Evolutionary conservation across 2,797 vertebrate genomes (phyloP).

Genomic region (Enteromius thamalakanensis): DNA sequence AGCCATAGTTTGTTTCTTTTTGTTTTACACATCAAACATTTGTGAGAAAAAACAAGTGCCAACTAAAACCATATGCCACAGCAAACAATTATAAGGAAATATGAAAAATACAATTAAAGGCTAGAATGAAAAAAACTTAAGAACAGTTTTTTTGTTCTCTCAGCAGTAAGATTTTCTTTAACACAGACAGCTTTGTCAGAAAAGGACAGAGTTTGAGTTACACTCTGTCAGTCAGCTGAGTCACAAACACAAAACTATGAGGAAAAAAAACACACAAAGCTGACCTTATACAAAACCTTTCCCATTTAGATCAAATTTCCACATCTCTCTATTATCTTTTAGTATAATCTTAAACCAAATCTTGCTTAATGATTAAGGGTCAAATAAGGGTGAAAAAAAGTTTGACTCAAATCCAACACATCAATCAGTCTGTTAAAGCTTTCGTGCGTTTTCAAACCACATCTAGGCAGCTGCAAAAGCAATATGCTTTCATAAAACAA

Average conservation of each 20-base stretch:
- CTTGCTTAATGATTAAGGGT: slow-evolving; percentile 38
- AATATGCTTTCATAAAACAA: slow-evolving; percentile 50
- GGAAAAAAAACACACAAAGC: slow-evolving; percentile 20
- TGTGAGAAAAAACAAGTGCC: not conserved
- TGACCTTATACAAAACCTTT: slow-evolving; percentile 37
- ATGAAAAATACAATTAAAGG: not conserved
- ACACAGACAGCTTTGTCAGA: slow-evolving; percentile 15
- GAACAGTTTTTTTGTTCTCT: not conserved
- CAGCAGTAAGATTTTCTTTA: not conserved
- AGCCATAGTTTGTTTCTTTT: not conserved
- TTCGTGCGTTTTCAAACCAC: slow-evolving; percentile 48
- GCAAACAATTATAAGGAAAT: not conserved
- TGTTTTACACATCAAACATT: not conserved
- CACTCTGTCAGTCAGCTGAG: slow-evolving; percentile 33
- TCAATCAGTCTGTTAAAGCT: slow-evolving; percentile 41
- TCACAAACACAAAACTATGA: slow-evolving; percentile 38
- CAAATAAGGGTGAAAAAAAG: slow-evolving; percentile 25
- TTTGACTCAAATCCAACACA: slow-evolving; percentile 38
- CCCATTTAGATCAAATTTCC: slow-evolving; percentile 34
- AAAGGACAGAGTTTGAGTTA: slow-evolving; percentile 30
- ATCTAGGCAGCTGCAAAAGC: slow-evolving; percentile 32
- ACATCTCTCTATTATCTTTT: slow-evolving; percentile 16
- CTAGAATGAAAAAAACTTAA: not conserved
- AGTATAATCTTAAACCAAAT: slow-evolving; percentile 6
- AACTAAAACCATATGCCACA: not conserved